A percentile compares a stretch with the other conserved stretches of the same genome.
Conservation (phyloP, 1,140 invertebrate genomes). For the Magallana gigas region DNA sequence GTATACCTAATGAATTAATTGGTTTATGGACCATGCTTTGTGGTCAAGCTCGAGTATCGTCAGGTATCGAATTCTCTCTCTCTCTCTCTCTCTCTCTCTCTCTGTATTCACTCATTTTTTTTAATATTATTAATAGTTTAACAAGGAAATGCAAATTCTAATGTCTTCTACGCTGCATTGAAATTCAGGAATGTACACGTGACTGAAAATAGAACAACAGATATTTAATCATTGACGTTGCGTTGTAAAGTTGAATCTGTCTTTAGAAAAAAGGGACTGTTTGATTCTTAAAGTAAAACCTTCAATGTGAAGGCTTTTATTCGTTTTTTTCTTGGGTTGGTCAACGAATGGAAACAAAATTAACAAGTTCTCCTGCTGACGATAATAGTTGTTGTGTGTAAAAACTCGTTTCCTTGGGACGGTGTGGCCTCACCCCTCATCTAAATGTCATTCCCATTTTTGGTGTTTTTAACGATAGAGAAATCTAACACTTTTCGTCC, state of each 20-base stretch:
- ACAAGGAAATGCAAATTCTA: neutral
- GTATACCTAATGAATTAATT: neutral
- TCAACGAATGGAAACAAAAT: neutral
- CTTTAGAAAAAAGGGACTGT: neutral
- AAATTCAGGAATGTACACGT: neutral
- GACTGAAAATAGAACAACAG: too few species aligned
- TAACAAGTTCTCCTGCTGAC: neutral
- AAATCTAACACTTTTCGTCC: neutral
- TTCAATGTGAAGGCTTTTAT: too few species aligned
- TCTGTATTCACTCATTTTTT: neutral
- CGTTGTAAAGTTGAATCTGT: too few species aligned
- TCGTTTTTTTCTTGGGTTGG: too few species aligned
- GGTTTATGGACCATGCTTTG: neutral
- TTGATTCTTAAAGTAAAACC: neutral
- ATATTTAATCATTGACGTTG: too few species aligned
- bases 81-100: conserved; percentile 14
- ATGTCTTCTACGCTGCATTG: neutral
- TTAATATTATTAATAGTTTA: neutral
- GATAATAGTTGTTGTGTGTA: neutral
- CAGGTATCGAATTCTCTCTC: neutral
- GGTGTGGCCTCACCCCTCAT: neutral
- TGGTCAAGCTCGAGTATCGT: neutral
- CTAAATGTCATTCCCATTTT: neutral
- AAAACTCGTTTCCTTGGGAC: neutral
- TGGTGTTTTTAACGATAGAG: neutral